Percentiles rank a stretch among this genome's conserved stretches.
Evolutionary conservation across 1,140 invertebrate genomes (phyloP).

Genomic region (Anoplophora glabripennis): DNA sequence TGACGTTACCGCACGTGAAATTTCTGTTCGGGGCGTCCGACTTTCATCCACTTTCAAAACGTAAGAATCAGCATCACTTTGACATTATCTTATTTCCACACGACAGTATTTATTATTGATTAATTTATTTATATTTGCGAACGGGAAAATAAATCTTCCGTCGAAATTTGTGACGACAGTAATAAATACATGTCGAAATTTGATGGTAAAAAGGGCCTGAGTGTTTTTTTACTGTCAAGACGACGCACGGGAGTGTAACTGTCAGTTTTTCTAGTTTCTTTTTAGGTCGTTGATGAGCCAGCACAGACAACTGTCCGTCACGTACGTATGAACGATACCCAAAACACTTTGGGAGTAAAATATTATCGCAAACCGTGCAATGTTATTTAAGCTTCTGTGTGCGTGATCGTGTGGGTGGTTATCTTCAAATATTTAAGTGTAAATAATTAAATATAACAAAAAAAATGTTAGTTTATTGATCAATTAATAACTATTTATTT

Average conservation of each 20-base stretch:
- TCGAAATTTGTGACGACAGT: not conserved
- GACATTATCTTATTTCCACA: no score
- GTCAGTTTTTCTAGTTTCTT: slow-evolving; percentile 24
- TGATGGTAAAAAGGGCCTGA: slow-evolving; percentile 5
- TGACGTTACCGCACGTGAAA: slow-evolving; percentile 19
- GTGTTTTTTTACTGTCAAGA: slow-evolving; percentile 5
- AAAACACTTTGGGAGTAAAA: slow-evolving; percentile 32
- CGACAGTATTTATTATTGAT: no score
- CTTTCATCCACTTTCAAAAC: not conserved
- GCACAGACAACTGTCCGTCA: slow-evolving; percentile 16
- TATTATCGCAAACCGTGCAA: slow-evolving; percentile 45
- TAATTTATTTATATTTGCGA: no score
- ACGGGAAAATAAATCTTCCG: not conserved
- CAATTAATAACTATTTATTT: slow-evolving; percentile 9
- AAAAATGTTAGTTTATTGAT: slow-evolving; percentile 9
- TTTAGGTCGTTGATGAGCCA: slow-evolving; percentile 21
- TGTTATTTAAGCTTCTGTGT: slow-evolving; percentile 14
- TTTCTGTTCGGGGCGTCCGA: slow-evolving; percentile 1
- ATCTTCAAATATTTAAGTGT: slow-evolving; percentile 10
- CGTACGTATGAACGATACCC: slow-evolving; percentile 27
- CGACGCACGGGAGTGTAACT: slow-evolving; percentile 6
- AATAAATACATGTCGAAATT: not conserved
- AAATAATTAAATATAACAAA: slow-evolving; percentile 3
- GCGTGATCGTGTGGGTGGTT: slow-evolving; percentile 16
- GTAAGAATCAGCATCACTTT: not conserved